Base-by-base conservation (phyloP, 2,888 invertebrate species). In the Sialis fuliginosa region DNA sequence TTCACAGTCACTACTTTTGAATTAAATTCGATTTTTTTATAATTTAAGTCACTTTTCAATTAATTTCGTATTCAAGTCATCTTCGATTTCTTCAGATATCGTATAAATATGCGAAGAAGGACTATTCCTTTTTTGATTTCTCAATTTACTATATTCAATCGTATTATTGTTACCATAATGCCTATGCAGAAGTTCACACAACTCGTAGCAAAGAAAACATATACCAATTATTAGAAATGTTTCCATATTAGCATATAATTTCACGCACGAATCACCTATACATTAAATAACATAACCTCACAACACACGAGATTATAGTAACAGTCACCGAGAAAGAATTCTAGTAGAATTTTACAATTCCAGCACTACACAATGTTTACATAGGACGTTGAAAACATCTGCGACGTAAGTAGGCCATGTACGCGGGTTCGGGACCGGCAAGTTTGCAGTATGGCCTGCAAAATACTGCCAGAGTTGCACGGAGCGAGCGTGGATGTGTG, bases 201-300 rank as follows among this genome's bases (percentile, higher is more conserved):
- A 69, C 66, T 77, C 76, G 62, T 78, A 78, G 58, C 77, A 75
- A 60, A 78, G 66, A 62, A 77, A 71, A 68, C 75, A 78, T 61
- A 77, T 70, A 55, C 78, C 77, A 56, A 78, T 67, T 58, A 78
- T 71, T 60, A 77, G 66, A 60, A 77, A 75, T 62, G 76, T 76
- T 72, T 77, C 77, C 78, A 78, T 78, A 47, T 54, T 54, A 10
- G n/a, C 10, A 7, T 6, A 42, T 2, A 7, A 30, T 42, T 42
- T 13, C 42, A 30, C 31, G 6, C 6, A 30, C 13, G 30, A 42
- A 22, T 42, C 30, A 9, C 35, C 39, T 13, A 39, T 39, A 39
- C n/a, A 35, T 42, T 12, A 10, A 42, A 42, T 43, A 33, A 22
- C 22, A 22, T 22, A 22, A 22, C 22, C 22, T 22, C 22, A 22